Base-by-base conservation (phyloP, 2,888 invertebrate genomes). In the Drosophila histrio region DNA sequence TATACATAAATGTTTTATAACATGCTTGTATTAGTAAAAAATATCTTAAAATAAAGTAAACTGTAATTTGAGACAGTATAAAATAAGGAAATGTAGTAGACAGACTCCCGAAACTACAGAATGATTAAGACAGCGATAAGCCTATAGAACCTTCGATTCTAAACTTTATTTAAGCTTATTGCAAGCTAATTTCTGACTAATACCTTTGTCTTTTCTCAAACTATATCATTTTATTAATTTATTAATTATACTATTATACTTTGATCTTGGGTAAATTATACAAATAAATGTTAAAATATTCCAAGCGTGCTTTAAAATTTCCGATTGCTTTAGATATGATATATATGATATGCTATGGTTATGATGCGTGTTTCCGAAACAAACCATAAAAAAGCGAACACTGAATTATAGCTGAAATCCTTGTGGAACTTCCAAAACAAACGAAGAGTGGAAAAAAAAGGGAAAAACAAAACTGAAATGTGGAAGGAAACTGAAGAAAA, bases 341-440 rank as follows among this genome's bases (percentile, higher is more conserved):
- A 13, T 28, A 32, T 13, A 13, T 28, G 3, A 4, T 24, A 13
- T 19, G 22, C 13, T 8, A 8, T 2, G 17, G 1, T 8, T 34
- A 32, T 22, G 22, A 54, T 26, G 19, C 46, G 47, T 17, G 9
- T 32, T 24, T 46, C 49, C 54, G 8, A 13, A 34, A 1, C 5
- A 43, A 9, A 9, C 26, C 3, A 11, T 8, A 15, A 6, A 3
- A 8, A 11, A 56, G 24, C 6, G 22, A 3, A 13, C 15, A 46
- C 19, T 11, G 32, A 44, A 17, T 3, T 32, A 47, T 5, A 15
- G 8, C 6, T n/a, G 41, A 67, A 58, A 50, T 67, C 58, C 50
- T 52, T 59, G 38, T 9, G 60, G 46, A 26, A 34, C 7, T n/a
- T 22, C 1, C 9, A 13, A 38, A 13, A 6, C 9, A 19, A 19